These are phyloP conservation scores for Calephelis virginiensis DNA, from an alignment of 1,140 invertebrate species.

Conservation along the genomic window DNA sequence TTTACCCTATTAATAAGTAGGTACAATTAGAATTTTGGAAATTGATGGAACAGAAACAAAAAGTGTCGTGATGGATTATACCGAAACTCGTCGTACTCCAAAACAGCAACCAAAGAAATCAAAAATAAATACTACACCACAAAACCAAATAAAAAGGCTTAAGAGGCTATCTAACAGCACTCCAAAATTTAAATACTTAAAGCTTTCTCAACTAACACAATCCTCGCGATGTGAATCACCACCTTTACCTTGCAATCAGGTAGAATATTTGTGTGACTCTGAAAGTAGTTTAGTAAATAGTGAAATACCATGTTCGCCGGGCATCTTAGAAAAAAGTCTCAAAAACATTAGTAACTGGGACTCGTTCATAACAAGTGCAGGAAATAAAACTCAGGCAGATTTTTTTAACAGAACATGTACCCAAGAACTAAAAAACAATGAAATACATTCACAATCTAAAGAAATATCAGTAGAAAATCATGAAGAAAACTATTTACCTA, in stretches of 20 bases:
- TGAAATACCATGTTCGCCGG: constrained; percentile 53
- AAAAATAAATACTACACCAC: not conserved
- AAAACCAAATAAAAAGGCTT: not conserved
- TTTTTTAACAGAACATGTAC: not conserved
- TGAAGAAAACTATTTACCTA: constrained; percentile 30
- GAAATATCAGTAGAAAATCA: constrained; percentile 29
- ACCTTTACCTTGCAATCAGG: constrained; percentile 64
- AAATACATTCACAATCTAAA: constrained; percentile 47
- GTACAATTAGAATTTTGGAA: not conserved
- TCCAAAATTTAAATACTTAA: constrained; percentile 24
- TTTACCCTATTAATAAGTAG: not conserved
- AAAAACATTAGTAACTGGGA: constrained; percentile 45
- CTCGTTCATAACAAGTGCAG: constrained; percentile 38
- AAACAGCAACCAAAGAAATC: constrained; percentile 42
- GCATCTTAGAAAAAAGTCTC: constrained; percentile 36
- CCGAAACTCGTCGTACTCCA: constrained; percentile 41
- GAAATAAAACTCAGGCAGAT: constrained; percentile 22
- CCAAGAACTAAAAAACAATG: constrained; percentile 40
- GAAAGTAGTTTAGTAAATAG: constrained; percentile 37
- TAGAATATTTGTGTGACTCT: constrained; percentile 58
- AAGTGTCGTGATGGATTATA: not conserved
- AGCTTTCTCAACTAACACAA: constrained; percentile 17
- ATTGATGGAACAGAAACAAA: not conserved
- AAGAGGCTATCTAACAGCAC: constrained; percentile 31
- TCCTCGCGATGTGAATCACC: constrained; percentile 50